Percentiles rank a stretch among this genome's conserved stretches.
Conservation (phyloP, 2,888 invertebrate species). For the Rhagophthalmus giganteus region DNA sequence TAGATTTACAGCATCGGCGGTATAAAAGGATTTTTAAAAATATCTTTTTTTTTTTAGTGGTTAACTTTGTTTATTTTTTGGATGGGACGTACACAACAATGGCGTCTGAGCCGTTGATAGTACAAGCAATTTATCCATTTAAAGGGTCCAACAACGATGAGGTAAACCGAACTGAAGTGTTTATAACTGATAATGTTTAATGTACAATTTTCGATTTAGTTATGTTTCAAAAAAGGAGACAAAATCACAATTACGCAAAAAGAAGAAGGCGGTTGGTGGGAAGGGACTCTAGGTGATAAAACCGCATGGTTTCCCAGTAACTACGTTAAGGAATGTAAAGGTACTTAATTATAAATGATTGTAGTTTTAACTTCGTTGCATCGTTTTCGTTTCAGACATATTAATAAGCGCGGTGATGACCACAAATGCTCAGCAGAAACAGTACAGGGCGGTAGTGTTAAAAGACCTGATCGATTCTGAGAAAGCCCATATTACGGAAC, state of each 20-base stretch:
- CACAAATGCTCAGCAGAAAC: conserved; percentile 66
- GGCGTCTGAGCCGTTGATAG: conserved; percentile 68
- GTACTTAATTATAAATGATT: conserved; percentile 43
- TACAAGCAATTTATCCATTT: conserved; percentile 91
- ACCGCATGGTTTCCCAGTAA: conserved; percentile 99
- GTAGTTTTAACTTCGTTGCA: neutral
- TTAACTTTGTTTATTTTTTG: conserved; percentile 20
- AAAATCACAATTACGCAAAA: conserved; percentile 94
- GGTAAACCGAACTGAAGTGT: too few species aligned
- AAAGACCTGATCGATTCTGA: conserved; percentile 93
- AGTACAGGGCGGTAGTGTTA: conserved; percentile 82
- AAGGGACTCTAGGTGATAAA: conserved; percentile 91
- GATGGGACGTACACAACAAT: conserved; percentile 47
- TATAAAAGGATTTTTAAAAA: too few species aligned
- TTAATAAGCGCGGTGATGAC: conserved; percentile 63
- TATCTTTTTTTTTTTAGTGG: too few species aligned
- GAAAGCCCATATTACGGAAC: conserved; percentile 85
- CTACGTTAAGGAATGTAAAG: conserved; percentile 89
- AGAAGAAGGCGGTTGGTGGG: conserved; percentile 99
- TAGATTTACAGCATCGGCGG: conserved; percentile 1
- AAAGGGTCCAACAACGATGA: conserved; percentile 98
- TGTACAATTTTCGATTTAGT: conserved; percentile 54
- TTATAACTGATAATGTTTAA: too few species aligned
- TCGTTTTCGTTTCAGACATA: conserved; percentile 7
- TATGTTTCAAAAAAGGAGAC: conserved; percentile 95